Evolutionary conservation across 1,140 invertebrate genomes (phyloP).

Genomic region (Acromyrmex charruanus): DNA sequence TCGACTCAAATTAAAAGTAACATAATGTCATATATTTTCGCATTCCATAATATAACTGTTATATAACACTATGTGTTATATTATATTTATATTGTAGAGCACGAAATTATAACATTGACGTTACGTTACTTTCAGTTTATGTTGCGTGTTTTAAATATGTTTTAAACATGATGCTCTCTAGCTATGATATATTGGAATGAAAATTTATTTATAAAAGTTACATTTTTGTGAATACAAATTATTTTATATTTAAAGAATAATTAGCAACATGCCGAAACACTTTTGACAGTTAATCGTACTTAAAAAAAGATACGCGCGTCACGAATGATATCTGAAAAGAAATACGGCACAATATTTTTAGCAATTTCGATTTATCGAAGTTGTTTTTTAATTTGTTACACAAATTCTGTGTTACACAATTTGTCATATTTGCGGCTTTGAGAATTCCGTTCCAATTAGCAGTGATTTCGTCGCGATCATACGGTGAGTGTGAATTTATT

Average conservation of each 20-base stretch:
- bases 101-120: too few relatives aligned
- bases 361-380: not conserved
- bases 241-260: not conserved
- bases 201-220: not conserved
- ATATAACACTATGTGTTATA: too few relatives aligned
- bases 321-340: not conserved
- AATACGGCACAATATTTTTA: not conserved
- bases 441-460: constrained; percentile 66
- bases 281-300: not conserved
- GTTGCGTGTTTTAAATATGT: too few relatives aligned
- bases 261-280: not conserved
- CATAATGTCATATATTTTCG: too few relatives aligned
- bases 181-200: not conserved
- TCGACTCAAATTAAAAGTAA: too few relatives aligned
- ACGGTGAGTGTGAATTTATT: not conserved
- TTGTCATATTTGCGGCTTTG: constrained; percentile 25
- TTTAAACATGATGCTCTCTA: too few relatives aligned
- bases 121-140: too few relatives aligned
- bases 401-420: constrained; percentile 17
- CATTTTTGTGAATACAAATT: not conserved
- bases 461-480: constrained; percentile 43
- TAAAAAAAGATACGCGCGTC: not conserved
- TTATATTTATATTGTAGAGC: too few relatives aligned
- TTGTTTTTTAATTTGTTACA: not conserved
- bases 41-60: too few relatives aligned